Evolutionary conservation across 2,888 invertebrate genomes (phyloP).

Genomic region (Drosophila monieri): DNA sequence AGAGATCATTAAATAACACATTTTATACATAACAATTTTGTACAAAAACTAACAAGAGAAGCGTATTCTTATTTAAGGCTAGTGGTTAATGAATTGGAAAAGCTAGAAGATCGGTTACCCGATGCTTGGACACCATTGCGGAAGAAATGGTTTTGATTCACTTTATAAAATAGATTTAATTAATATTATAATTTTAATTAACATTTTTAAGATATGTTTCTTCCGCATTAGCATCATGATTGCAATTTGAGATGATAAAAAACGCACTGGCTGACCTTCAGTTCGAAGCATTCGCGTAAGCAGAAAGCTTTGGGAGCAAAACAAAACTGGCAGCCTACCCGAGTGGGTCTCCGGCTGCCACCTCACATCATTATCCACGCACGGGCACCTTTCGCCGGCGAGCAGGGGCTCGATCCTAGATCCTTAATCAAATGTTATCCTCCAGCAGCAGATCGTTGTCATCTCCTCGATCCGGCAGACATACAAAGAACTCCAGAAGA

Average conservation of each 20-base stretch:
- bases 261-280: slow-evolving; percentile 12
- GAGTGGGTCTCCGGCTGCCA: slow-evolving; percentile 56
- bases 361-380: slow-evolving; percentile 72
- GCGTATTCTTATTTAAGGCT: slow-evolving; percentile 54
- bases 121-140: slow-evolving; percentile 11
- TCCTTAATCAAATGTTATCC: slow-evolving; percentile 85
- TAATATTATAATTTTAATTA: not conserved
- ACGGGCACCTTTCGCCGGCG: slow-evolving; percentile 76
- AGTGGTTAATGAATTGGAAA: slow-evolving; percentile 25
- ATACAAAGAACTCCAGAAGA: slow-evolving; percentile 95
- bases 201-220: not conserved
- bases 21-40: slow-evolving; percentile 68
- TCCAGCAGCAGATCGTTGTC: slow-evolving; percentile 89
- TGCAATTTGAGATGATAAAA: slow-evolving; percentile 36
- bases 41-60: slow-evolving; percentile 69
- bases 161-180: not conserved
- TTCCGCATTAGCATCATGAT: slow-evolving; percentile 4
- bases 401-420: slow-evolving; percentile 77
- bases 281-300: slow-evolving; percentile 22
- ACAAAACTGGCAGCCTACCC: slow-evolving; percentile 58
- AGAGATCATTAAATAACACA: slow-evolving; percentile 69
- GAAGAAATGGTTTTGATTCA: not conserved
- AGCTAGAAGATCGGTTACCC: slow-evolving; percentile 30
- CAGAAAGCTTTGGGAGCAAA: slow-evolving; percentile 52
- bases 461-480: slow-evolving; percentile 91